Base-by-base conservation (phyloP, 2,797 vertebrate genomes). In the Notolabrus celidotus region DNA sequence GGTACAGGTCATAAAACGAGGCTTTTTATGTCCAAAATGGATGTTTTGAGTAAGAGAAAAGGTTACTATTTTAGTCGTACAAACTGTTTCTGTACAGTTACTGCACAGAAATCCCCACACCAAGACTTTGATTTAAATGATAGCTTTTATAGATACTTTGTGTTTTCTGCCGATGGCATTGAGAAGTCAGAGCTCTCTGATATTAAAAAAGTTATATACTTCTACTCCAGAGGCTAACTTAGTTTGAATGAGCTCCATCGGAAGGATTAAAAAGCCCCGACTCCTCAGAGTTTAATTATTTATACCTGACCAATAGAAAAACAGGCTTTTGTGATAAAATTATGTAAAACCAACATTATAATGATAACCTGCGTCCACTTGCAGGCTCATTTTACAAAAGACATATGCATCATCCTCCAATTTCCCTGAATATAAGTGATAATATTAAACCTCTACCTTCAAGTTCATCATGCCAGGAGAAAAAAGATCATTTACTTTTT, bases 1-100 rank as follows among this genome's bases (percentile, higher is more conserved):
- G 4, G 4, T 50, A 56, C 52, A 61, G 83, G 83, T 86, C 77
- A 80, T 47, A 49, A 75, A 84, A 79, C 67, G 36, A 62, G 61
- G 55, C 67, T 62, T 83, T 82, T 83, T 65, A 59, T 69, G 56
- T 77, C 45, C 38, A 45, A 71, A 81, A 74, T 55, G 50, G 23
- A 42, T 61, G 36, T 49, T 79, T 29, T 68, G 34, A 56, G 39
- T 57, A 17, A 5, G 50, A 34, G 68, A 60, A 49, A 80, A 57
- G 77, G 41, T 57, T 45, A 41, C 22, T 59, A 62, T 74, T 53
- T 71, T 12, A 46, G 61, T 69, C 2, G 7, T 33, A 69, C 19
- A 43, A 77, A 46, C n/a, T 4, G 22, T 64, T 59, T 68, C 58
- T 64, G 33, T 57, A 75, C 59, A 68, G 31, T 23, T 63, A 33